Conservation (phyloP, 2,797 vertebrate genomes). For the Pogonophryne albipinna region DNA sequence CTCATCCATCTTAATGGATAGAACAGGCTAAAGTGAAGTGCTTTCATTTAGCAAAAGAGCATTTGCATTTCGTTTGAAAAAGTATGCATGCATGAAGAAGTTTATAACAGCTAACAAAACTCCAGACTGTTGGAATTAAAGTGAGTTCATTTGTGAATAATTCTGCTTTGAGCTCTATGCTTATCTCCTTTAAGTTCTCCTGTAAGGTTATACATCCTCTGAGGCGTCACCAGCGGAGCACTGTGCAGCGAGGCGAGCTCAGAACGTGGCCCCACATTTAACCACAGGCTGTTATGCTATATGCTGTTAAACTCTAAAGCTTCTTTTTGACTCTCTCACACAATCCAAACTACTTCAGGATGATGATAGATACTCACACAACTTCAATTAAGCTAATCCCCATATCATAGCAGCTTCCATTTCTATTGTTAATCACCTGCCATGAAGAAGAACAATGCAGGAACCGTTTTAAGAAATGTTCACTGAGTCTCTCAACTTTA, state of each 20-base stretch:
- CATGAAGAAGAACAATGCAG: slow-evolving; percentile 34
- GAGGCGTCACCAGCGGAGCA: background rate
- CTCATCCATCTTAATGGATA: too few species aligned
- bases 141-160: slow-evolving; percentile 28
- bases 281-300: background rate
- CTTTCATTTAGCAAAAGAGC: too few species aligned
- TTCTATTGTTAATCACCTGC: slow-evolving; percentile 40
- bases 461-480: background rate
- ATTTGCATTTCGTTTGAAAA: too few species aligned
- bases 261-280: background rate
- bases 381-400: slow-evolving; percentile 30
- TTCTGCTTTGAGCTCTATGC: slow-evolving; percentile 16
- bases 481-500: too few species aligned
- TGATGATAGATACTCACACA: slow-evolving; percentile 21
- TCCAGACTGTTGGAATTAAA: slow-evolving; percentile 20
- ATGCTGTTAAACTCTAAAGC: slow-evolving; percentile 18
- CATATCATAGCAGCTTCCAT: background rate
- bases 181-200: slow-evolving; percentile 13
- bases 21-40: too few species aligned
- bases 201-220: slow-evolving; percentile 9
- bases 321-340: slow-evolving; percentile 6
- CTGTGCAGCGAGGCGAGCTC: slow-evolving; percentile 5
- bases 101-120: slow-evolving; percentile 18
- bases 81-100: background rate
- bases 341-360: background rate